These are phyloP conservation scores for Platysternon megacephalum DNA, from an alignment of 2,113 vertebrate genomes.

Conservation along the genomic window DNA sequence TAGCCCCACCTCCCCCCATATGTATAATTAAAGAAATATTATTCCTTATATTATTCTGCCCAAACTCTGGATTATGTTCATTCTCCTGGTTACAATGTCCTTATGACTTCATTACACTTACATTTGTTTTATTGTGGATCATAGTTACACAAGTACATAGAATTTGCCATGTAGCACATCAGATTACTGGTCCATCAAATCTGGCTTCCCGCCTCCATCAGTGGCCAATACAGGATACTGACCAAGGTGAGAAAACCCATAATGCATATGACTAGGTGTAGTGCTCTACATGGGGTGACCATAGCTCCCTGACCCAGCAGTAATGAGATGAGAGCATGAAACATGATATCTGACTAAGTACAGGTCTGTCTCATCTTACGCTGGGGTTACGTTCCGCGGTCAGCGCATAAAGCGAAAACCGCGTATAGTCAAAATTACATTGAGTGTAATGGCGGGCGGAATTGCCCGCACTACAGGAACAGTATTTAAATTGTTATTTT, in stretches of 20 bases:
- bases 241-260: not conserved
- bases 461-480: no score
- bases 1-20: not conserved
- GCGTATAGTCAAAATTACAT: no score
- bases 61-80: not conserved
- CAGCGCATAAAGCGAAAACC: no score
- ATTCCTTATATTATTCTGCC: not conserved
- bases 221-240: not conserved
- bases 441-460: no score
- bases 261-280: not conserved
- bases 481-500: no score
- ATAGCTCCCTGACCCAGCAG: not conserved
- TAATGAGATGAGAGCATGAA: not conserved
- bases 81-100: not conserved
- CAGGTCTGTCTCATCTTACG: no score
- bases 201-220: not conserved
- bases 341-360: not conserved
- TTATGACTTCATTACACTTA: not conserved
- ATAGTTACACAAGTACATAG: not conserved
- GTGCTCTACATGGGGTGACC: not conserved
- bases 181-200: not conserved
- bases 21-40: not conserved
- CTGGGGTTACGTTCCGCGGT: no score
- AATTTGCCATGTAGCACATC: accelerated
- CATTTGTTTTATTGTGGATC: not conserved